Evolutionary conservation across 2,888 invertebrate species (phyloP).

Genomic region (Heliconius hortense): DNA sequence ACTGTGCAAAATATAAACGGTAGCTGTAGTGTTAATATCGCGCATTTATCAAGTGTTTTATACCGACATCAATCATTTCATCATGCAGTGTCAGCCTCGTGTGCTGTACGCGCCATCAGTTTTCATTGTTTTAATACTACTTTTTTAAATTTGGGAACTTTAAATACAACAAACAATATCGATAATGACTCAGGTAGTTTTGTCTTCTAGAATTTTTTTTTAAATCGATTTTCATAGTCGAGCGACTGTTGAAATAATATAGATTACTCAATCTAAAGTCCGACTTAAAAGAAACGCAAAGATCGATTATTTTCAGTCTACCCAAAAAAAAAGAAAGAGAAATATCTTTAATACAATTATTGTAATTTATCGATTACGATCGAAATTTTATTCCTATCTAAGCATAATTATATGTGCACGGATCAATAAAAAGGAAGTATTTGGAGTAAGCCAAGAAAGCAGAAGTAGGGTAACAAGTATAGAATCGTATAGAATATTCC

Average conservation of each 20-base stretch:
- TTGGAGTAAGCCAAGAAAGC: background rate
- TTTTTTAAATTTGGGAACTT: background rate
- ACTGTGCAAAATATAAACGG: background rate
- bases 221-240: no score
- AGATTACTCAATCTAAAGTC: background rate
- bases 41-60: constrained; percentile 9
- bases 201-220: no score
- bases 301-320: background rate
- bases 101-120: background rate
- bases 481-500: background rate
- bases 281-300: background rate
- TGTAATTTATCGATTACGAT: no score
- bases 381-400: background rate
- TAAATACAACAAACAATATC: background rate
- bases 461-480: background rate
- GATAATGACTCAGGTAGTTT: background rate
- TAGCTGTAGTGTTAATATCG: background rate
- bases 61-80: constrained; percentile 3
- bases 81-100: background rate
- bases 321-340: background rate
- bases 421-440: background rate
- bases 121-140: constrained; percentile 13
- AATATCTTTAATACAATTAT: no score
- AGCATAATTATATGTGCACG: background rate
- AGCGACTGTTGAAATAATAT: background rate